phyloP scores from a whole-genome alignment of 2,113 vertebrate species.

The Hiodon tergisus region DNA sequence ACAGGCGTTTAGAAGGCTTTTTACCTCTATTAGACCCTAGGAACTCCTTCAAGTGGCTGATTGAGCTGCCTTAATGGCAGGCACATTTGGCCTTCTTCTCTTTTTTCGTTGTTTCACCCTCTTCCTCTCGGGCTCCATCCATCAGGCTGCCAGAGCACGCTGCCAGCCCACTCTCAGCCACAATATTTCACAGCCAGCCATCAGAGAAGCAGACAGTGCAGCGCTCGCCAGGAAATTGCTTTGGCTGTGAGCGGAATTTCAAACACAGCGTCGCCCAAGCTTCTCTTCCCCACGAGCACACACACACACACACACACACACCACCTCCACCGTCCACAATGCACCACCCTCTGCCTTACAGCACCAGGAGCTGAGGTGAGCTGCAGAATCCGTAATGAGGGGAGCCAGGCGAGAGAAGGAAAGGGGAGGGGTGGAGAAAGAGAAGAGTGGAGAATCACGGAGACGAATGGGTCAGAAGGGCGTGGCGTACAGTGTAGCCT shows the following conservation, averaged over 20 bases:
- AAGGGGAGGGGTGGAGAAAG: not conserved
- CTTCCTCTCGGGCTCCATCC: conserved; percentile 82
- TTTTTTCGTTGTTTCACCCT: conserved; percentile 38
- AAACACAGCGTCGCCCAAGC: conserved; percentile 69
- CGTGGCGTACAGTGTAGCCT: not conserved
- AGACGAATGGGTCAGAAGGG: conserved; percentile 6
- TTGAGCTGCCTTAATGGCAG: conserved; percentile 69
- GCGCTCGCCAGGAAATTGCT: conserved; percentile 92
- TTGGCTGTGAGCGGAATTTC: conserved; percentile 97
- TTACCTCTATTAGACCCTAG: conserved; percentile 64
- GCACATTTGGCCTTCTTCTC: conserved; percentile 55
- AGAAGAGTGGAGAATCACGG: not conserved
- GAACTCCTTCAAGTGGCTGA: conserved; percentile 67
- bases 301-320: conserved; percentile 23
- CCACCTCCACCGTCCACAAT: conserved; percentile 24
- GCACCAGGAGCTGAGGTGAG: conserved; percentile 68
- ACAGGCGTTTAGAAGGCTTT: conserved; percentile 65
- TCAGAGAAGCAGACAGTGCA: conserved; percentile 93
- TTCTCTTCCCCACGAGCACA: conserved; percentile 46
- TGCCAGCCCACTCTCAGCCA: conserved; percentile 85
- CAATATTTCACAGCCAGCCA: conserved; percentile 96
- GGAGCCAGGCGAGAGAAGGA: conserved; percentile 5
- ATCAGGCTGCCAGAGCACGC: conserved; percentile 93
- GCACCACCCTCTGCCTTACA: conserved; percentile 60
- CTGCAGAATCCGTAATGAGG: conserved; percentile 76